Evolutionary conservation across 2,113 vertebrate species (phyloP).

Genomic region (Calcarius ornatus): DNA sequence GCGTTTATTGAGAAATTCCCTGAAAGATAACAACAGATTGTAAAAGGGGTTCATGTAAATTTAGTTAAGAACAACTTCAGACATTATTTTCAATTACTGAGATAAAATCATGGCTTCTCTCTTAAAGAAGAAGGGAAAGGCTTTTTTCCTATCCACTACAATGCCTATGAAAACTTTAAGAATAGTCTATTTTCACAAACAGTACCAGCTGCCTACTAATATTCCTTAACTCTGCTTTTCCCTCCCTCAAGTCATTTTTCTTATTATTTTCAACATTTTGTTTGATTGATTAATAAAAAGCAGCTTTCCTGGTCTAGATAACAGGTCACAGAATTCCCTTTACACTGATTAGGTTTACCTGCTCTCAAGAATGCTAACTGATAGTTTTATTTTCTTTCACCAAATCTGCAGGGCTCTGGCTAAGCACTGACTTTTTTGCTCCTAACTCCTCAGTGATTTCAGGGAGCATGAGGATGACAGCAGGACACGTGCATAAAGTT

Average conservation of each 20-base stretch:
- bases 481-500: neutral
- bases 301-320: conserved; percentile 26
- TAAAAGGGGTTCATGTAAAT: conserved; percentile 71
- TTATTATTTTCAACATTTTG: conserved; percentile 50
- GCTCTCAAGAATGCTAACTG: neutral
- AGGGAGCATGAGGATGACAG: neutral
- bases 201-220: conserved; percentile 5
- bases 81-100: conserved; percentile 81
- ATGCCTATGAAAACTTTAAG: conserved; percentile 48
- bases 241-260: conserved; percentile 8
- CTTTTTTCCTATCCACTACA: conserved; percentile 28
- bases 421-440: neutral
- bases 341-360: neutral
- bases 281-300: conserved; percentile 31
- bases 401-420: neutral
- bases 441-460: neutral
- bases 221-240: neutral
- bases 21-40: conserved; percentile 70
- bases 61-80: conserved; percentile 72
- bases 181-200: conserved; percentile 30
- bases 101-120: conserved; percentile 74
- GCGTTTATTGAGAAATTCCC: conserved; percentile 69
- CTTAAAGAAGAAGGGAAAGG: neutral
- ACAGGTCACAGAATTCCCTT: conserved; percentile 8
- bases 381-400: neutral